These are phyloP conservation scores for Apamea monoglypha DNA, from an alignment of 2,888 invertebrate genomes.

Conservation along the genomic window DNA sequence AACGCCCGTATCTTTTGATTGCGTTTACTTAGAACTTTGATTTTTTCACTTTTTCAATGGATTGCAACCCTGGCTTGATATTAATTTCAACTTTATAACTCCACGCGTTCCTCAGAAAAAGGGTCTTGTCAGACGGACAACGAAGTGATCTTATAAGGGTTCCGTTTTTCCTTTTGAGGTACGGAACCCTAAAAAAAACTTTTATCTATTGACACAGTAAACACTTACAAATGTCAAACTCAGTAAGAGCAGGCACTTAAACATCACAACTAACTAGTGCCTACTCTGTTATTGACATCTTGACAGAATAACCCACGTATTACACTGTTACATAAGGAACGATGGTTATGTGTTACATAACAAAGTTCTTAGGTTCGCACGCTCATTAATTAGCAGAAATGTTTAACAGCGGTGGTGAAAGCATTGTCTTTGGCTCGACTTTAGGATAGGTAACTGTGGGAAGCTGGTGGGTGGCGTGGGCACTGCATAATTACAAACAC, in stretches of 20 bases:
- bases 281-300: slow-evolving; percentile 61
- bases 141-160: too few relatives aligned
- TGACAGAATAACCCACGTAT: slow-evolving; percentile 64
- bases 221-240: slow-evolving; percentile 44
- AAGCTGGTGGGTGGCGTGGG: slow-evolving; percentile 81
- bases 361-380: slow-evolving; percentile 65
- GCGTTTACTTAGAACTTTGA: too few relatives aligned
- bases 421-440: slow-evolving; percentile 78
- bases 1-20: too few relatives aligned
- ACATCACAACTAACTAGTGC: slow-evolving; percentile 54
- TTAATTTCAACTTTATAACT: too few relatives aligned
- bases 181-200: too few relatives aligned
- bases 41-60: too few relatives aligned
- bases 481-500: slow-evolving; percentile 77
- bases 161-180: too few relatives aligned
- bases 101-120: too few relatives aligned
- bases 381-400: slow-evolving; percentile 83
- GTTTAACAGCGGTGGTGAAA: slow-evolving; percentile 80
- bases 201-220: slow-evolving; percentile 35
- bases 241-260: slow-evolving; percentile 36
- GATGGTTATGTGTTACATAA: slow-evolving; percentile 62
- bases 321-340: slow-evolving; percentile 41
- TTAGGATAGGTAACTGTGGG: slow-evolving; percentile 75
- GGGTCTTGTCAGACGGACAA: too few relatives aligned
- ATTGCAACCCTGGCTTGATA: too few relatives aligned